Conservation (phyloP, 2,797 vertebrate genomes). For the Argyrosomus regius region DNA sequence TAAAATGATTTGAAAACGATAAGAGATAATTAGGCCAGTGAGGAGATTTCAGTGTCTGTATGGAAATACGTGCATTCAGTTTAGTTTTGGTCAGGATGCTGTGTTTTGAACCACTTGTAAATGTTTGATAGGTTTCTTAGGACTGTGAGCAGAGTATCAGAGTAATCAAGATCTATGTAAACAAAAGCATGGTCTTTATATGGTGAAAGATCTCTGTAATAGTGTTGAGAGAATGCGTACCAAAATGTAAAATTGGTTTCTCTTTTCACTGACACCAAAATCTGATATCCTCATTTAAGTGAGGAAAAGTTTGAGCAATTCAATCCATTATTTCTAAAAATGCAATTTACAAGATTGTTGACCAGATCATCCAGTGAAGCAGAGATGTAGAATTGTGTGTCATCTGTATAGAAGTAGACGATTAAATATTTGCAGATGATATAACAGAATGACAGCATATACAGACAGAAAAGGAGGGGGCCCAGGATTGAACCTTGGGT, state of each 20-base stretch:
- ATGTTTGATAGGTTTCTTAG: not conserved
- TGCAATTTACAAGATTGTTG: not conserved
- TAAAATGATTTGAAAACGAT: not conserved
- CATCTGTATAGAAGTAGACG: conserved; percentile 3
- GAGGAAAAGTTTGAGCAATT: not conserved
- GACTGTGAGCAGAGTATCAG: not conserved
- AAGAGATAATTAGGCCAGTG: not conserved
- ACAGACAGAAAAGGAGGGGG: conserved; percentile 17
- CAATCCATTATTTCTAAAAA: not conserved
- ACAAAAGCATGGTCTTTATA: too few species aligned
- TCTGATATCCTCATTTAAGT: not conserved
- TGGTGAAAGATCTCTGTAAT: not conserved
- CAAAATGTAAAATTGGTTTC: not conserved
- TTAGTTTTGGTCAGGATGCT: not conserved
- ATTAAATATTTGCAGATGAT: not conserved
- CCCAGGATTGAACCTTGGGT: conserved; percentile 14
- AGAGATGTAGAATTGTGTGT: not conserved
- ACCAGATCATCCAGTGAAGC: conserved; percentile 3
- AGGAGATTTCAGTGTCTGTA: not conserved
- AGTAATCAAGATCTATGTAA: not conserved
- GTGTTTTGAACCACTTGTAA: not conserved
- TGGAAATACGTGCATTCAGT: not conserved
- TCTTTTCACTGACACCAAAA: not conserved
- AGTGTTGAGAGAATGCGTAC: not conserved
- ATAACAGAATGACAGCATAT: not conserved